A percentile compares a stretch with the other conserved stretches of the same genome.
Conservation (phyloP, 2,797 vertebrate genomes). For the Streptopelia turtur region DNA sequence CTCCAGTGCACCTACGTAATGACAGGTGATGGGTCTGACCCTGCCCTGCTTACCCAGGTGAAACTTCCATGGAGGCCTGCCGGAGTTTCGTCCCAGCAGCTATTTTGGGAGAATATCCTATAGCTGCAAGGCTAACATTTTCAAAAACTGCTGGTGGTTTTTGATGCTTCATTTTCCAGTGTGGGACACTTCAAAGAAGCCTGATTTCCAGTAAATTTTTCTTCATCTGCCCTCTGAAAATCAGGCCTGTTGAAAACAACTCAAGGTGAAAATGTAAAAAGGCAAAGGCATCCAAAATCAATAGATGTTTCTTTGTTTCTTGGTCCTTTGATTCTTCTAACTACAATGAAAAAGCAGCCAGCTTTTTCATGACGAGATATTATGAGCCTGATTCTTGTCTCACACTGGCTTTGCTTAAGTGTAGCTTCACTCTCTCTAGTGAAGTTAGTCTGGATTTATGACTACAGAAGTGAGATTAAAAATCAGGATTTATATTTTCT, state of each 20-base stretch:
- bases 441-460: constrained; percentile 12
- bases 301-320: background rate
- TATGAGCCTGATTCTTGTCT: constrained; percentile 32
- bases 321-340: constrained; percentile 15
- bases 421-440: background rate
- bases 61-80: background rate
- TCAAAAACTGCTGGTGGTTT: background rate
- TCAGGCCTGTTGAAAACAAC: background rate
- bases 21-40: background rate
- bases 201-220: background rate
- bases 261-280: background rate
- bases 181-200: background rate
- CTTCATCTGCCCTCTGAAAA: constrained; percentile 9
- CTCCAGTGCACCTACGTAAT: background rate
- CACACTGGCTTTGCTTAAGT: background rate
- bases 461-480: constrained; percentile 27
- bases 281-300: background rate
- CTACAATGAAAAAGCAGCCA: background rate
- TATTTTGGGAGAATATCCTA: background rate
- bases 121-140: background rate
- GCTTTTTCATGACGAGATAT: constrained; percentile 44
- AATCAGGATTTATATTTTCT: constrained; percentile 64
- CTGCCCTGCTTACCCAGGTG: background rate
- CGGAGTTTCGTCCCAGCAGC: background rate
- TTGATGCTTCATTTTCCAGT: background rate